Percentiles rank a stretch among this genome's conserved stretches.
These are phyloP conservation scores for Brevimyrus niger DNA, from an alignment of 2,113 vertebrate species.

Conservation along the genomic window DNA sequence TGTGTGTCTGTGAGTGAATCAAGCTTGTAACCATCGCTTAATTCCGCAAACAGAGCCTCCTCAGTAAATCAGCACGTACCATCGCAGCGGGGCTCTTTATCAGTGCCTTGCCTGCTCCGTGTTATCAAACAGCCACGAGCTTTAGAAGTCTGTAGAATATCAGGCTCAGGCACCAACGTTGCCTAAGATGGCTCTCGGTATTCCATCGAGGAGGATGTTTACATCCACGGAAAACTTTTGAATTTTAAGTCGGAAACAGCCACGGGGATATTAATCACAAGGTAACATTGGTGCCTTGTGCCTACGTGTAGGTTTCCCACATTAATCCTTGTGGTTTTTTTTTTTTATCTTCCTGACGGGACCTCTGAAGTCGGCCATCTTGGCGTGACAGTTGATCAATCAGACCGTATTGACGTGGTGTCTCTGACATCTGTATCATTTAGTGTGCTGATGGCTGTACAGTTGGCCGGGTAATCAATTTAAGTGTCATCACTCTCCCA, in stretches of 20 bases:
- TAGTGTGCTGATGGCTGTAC: background rate
- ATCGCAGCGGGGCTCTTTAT: background rate
- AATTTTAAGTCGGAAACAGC: background rate
- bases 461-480: background rate
- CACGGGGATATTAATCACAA: background rate
- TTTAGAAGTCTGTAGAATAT: background rate
- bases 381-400: background rate
- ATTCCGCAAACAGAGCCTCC: background rate
- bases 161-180: background rate
- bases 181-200: background rate
- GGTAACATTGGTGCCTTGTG: background rate
- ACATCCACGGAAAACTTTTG: background rate
- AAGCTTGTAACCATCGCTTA: background rate
- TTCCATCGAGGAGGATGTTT: background rate
- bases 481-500: background rate
- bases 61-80: background rate
- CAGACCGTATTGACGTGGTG: background rate
- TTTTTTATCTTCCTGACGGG: background rate
- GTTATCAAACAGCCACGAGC: background rate
- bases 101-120: background rate
- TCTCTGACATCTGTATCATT: background rate
- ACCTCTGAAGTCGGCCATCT: background rate
- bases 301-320: background rate
- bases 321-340: background rate
- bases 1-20: background rate